phyloP scores from a whole-genome alignment of 1,140 invertebrate genomes.

The Micrasema minimum region DNA sequence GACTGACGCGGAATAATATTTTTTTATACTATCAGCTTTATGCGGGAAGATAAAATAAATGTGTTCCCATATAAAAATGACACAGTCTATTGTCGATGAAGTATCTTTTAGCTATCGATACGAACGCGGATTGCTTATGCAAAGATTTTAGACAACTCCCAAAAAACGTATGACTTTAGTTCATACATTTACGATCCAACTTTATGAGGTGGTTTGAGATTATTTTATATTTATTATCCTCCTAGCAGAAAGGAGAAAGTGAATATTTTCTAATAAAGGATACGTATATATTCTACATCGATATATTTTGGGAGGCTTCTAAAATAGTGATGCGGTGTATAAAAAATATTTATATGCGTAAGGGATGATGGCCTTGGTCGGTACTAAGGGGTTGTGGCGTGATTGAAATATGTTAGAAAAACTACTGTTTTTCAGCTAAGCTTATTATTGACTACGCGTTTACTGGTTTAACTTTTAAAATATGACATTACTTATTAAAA shows the following conservation, averaged over 20 bases:
- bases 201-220: conserved; percentile 26
- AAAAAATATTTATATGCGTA: too few relatives aligned
- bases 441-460: too few relatives aligned
- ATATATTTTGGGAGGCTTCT: background rate
- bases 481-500: too few relatives aligned
- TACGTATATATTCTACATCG: too few relatives aligned
- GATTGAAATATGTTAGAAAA: too few relatives aligned
- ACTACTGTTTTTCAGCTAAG: too few relatives aligned
- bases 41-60: conserved; percentile 24
- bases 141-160: conserved; percentile 29
- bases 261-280: conserved; percentile 21
- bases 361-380: too few relatives aligned
- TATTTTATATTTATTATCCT: conserved; percentile 33
- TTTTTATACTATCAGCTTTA: conserved; percentile 37
- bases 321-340: background rate
- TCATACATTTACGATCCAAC: conserved; percentile 16
- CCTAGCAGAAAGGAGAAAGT: conserved; percentile 6
- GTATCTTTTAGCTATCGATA: conserved; percentile 21
- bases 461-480: too few relatives aligned
- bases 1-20: conserved; percentile 12
- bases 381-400: too few relatives aligned
- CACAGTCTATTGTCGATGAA: conserved; percentile 26
- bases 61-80: conserved; percentile 24
- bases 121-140: conserved; percentile 9
- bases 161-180: conserved; percentile 29